Conservation (phyloP, 2,113 vertebrate genomes). For the Heloderma charlesbogerti region DNA sequence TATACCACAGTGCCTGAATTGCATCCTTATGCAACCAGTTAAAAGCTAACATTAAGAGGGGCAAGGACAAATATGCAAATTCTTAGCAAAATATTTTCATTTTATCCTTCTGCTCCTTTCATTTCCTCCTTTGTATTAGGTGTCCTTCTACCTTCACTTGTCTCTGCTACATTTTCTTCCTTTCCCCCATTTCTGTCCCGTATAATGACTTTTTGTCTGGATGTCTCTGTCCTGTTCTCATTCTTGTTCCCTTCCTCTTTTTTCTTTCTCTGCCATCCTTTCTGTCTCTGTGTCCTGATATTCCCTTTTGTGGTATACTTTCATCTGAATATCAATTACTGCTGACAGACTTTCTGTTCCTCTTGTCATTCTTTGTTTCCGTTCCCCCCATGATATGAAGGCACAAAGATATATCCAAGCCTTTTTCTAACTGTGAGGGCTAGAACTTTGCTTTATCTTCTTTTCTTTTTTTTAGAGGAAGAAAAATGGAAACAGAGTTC, state of each 20-base stretch:
- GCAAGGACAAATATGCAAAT: neutral
- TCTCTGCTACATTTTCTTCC: neutral
- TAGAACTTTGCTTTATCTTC: neutral
- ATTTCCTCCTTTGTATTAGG: neutral
- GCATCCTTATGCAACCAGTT: neutral
- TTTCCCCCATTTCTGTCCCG: neutral
- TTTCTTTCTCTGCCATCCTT: neutral
- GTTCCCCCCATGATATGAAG: neutral
- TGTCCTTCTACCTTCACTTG: neutral
- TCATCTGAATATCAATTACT: neutral
- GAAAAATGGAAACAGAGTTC: neutral
- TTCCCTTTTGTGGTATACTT: neutral
- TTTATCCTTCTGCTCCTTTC: conserved; percentile 3
- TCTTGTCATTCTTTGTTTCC: neutral
- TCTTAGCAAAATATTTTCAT: neutral
- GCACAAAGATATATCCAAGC: too few relatives aligned
- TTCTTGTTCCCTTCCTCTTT: neutral
- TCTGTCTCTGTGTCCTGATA: neutral
- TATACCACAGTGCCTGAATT: neutral
- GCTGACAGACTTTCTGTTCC: conserved; percentile 6
- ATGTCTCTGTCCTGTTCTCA: neutral
- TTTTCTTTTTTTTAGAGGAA: neutral
- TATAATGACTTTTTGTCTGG: conserved; percentile 2
- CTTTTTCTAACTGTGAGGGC: neutral
- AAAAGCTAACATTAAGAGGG: neutral